Conservation (phyloP, 2,113 vertebrate species). For the Gobius niger region DNA sequence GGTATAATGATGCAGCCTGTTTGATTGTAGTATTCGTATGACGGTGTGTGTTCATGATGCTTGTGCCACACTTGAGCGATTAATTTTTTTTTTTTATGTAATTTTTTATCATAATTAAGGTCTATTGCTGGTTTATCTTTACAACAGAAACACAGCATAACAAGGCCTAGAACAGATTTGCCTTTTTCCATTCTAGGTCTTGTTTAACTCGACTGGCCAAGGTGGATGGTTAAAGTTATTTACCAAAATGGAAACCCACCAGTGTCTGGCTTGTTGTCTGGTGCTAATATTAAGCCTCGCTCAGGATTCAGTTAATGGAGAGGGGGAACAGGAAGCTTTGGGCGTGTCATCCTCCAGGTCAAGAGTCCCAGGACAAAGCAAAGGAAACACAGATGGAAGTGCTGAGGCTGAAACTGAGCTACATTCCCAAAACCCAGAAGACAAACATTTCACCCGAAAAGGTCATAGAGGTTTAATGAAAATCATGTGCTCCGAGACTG, state of each 20-base stretch:
- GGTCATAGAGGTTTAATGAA: conserved; percentile 62
- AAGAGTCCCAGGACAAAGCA: conserved; percentile 73
- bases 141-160: no score
- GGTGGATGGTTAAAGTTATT: no score
- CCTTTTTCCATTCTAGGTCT: no score
- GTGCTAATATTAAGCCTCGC: no score
- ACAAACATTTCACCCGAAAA: conserved; percentile 62
- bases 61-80: neutral
- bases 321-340: conserved; percentile 62
- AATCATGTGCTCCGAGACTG: conserved; percentile 57
- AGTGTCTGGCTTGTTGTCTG: no score
- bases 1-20: neutral
- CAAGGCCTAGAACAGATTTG: no score
- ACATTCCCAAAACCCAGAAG: conserved; percentile 62
- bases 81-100: no score
- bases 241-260: no score
- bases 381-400: conserved; percentile 74
- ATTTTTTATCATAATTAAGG: no score
- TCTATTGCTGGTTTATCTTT: no score
- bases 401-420: conserved; percentile 61
- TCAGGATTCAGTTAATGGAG: conserved; percentile 9
- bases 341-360: conserved; percentile 70
- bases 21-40: neutral
- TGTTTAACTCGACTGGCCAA: no score
- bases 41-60: neutral